phyloP scores from a whole-genome alignment of 2,113 vertebrate genomes.

The Myxocyprinus asiaticus region DNA sequence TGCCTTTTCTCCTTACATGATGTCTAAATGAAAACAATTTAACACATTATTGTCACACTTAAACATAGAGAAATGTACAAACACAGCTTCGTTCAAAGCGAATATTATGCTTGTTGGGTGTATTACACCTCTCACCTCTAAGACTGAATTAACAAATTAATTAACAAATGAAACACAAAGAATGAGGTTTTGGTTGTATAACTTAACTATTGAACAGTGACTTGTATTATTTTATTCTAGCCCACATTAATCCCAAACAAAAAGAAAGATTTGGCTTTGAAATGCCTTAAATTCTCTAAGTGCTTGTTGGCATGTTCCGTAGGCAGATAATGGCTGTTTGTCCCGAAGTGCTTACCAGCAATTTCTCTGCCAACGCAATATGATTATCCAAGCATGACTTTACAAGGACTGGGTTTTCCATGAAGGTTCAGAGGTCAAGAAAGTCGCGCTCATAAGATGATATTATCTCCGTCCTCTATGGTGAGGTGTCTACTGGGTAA shows the following conservation, averaged over 20 bases:
- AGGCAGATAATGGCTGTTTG: neutral
- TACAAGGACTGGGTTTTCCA: constrained; percentile 10
- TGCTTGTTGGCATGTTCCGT: neutral
- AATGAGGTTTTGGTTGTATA: neutral
- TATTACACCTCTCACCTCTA: neutral
- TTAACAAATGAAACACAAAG: neutral
- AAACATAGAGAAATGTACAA: neutral
- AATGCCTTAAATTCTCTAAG: neutral
- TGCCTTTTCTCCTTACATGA: neutral
- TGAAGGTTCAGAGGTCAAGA: constrained; percentile 17
- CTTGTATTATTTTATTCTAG: neutral
- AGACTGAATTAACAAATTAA: neutral
- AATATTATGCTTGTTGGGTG: neutral
- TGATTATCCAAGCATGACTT: constrained; percentile 18
- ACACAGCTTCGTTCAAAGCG: neutral
- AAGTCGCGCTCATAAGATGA: constrained; percentile 10
- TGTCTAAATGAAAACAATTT: no score
- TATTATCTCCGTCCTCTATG: neutral
- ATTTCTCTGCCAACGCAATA: neutral
- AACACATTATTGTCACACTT: neutral
- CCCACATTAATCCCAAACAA: neutral
- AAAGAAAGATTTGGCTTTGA: neutral
- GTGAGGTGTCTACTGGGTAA: neutral
- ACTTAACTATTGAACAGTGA: neutral
- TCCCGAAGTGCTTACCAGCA: neutral